Conservation (phyloP, 2,888 invertebrate species). For the Mechanitis messenoides region DNA sequence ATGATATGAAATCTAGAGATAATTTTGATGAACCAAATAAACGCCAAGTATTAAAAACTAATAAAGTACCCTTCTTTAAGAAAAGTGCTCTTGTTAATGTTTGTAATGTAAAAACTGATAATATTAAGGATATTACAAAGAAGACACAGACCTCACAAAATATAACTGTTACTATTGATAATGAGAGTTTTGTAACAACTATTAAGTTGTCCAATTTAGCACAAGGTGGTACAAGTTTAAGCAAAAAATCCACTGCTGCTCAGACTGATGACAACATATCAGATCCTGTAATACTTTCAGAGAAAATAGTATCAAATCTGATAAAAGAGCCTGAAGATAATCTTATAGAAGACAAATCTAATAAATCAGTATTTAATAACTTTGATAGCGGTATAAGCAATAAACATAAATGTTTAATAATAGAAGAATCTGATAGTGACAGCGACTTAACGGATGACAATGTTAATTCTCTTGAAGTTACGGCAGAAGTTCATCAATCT, state of each 20-base stretch:
- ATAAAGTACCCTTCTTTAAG: conserved; percentile 53
- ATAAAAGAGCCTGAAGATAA: conserved; percentile 3
- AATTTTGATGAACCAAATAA: conserved; percentile 6
- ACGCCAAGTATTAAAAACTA: conserved; percentile 8
- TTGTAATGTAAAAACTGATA: conserved; percentile 37
- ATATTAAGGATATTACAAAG: conserved; percentile 6
- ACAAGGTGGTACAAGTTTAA: conserved; percentile 26
- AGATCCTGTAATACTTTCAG: no score
- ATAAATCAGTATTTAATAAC: neutral
- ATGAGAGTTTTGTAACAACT: conserved; percentile 23
- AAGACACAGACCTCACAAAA: conserved; percentile 17
- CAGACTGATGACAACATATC: conserved; percentile 44
- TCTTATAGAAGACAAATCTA: conserved; percentile 7
- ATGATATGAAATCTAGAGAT: neutral
- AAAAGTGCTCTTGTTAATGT: conserved; percentile 44
- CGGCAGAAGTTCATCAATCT: conserved; percentile 52
- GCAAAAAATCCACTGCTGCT: conserved; percentile 34
- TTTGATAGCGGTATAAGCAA: neutral
- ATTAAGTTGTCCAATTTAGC: conserved; percentile 43
- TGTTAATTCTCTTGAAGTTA: conserved; percentile 43
- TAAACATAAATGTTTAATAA: conserved; percentile 34
- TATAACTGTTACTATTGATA: conserved; percentile 26
- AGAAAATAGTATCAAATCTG: neutral
- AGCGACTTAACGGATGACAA: conserved; percentile 35
- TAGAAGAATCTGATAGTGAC: conserved; percentile 60